These are phyloP conservation scores for Bradypodion ventrale DNA, from an alignment of 2,797 vertebrate genomes.

Conservation along the genomic window DNA sequence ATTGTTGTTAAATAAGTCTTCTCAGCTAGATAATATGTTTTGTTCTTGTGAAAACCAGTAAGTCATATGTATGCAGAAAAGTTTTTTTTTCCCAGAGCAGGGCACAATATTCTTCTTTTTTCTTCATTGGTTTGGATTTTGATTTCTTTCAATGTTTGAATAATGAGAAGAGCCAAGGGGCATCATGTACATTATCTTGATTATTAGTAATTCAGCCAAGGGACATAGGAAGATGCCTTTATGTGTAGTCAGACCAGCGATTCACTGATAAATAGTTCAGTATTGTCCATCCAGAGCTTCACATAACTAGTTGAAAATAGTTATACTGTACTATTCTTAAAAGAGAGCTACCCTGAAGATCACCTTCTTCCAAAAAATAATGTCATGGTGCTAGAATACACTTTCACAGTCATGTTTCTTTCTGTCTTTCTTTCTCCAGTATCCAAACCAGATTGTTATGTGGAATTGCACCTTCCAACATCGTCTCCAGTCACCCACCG, in stretches of 20 bases:
- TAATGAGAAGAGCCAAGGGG: too few relatives aligned
- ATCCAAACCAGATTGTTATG: conserved; percentile 79
- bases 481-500: conserved; percentile 58
- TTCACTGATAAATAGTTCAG: too few relatives aligned
- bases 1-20: not conserved
- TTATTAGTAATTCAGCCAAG: not conserved
- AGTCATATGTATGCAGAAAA: not conserved
- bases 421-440: conserved; percentile 56
- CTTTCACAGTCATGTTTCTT: not conserved
- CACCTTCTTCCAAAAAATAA: not conserved
- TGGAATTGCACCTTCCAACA: conserved; percentile 75
- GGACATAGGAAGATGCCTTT: not conserved
- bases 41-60: not conserved
- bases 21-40: not conserved
- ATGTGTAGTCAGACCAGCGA: too few relatives aligned
- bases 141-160: too few relatives aligned
- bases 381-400: not conserved
- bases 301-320: too few relatives aligned
- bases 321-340: not conserved
- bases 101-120: too few relatives aligned
- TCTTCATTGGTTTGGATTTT: too few relatives aligned
- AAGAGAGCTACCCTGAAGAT: not conserved
- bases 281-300: too few relatives aligned
- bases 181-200: too few relatives aligned
- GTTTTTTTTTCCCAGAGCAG: too few relatives aligned